Evolutionary conservation across 2,113 vertebrate genomes (phyloP), one percentile per base, ranked within the genome.

Genomic region (Psilopsiagon aymara): DNA sequence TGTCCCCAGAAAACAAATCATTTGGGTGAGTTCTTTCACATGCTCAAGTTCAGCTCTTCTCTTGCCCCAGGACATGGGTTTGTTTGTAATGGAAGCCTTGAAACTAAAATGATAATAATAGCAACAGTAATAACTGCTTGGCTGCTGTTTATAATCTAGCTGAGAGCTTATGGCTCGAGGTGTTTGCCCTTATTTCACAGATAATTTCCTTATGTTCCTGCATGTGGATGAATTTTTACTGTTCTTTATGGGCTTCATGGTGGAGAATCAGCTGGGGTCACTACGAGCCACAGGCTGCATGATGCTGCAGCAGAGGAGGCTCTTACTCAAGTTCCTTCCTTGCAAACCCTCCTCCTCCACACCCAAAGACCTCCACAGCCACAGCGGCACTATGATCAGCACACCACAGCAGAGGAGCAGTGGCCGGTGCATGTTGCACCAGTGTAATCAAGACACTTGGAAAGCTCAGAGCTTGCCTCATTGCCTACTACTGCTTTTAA

Each of bases 401-500:
- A 83, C 33, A 27, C 0, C 3, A 23, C 43, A 46, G 37, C 52
- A 76, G 46, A 71, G 47, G 33, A 70, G 19, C 33, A 23, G 67
- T 43, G 81, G 7, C 31, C 78, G 81, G 24, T 92, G 33, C 44
- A 43, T 1, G 1, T n/a, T 10, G 1, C 19, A 35, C 33, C 46
- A 3, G 0, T 12, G 8, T n/a, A 55, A 39, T 18, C 1, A 10
- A 88, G 55, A 41, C 12, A 78, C 10, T 4, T 27, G 15, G 7
- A 0, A 2, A 74, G 43, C 39, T 81, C 76, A 78, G 33, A 85
- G 28, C 18, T 88, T 55, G 46, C 35, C 29, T 70, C 1, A 0
- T 70, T 82, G 39, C 51, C 83, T 79, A 43, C n/a, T 94, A 11
- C 60, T 33, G n/a, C 37, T 91, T 62, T 82, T 51, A 86, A 93